Evolutionary conservation across 1,140 invertebrate species (phyloP).

Genomic region (Drosophila nannoptera): DNA sequence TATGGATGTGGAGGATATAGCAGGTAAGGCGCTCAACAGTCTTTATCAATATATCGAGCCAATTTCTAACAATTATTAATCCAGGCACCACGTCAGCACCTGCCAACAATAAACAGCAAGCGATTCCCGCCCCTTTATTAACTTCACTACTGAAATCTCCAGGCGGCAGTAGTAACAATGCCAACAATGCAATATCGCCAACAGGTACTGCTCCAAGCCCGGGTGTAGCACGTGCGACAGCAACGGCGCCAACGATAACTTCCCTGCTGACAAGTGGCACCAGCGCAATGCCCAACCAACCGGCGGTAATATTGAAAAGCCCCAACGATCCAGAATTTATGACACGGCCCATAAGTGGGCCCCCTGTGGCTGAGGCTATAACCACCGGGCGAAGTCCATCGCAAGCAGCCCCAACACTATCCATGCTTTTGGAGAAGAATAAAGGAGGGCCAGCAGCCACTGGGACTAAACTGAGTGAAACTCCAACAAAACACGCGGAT

Average conservation of each 20-base stretch:
- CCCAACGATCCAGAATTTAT: slow-evolving; percentile 56
- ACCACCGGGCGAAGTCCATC: slow-evolving; percentile 80
- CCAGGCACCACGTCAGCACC: slow-evolving; percentile 14
- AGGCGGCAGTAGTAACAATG: slow-evolving; percentile 75
- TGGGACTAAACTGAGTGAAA: slow-evolving; percentile 5
- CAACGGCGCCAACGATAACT: slow-evolving; percentile 78
- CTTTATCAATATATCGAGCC: not conserved
- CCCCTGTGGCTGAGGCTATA: slow-evolving; percentile 37
- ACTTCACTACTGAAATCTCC: slow-evolving; percentile 90
- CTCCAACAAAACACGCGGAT: not conserved
- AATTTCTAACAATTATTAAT: not conserved
- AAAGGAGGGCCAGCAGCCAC: slow-evolving; percentile 80
- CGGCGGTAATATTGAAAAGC: slow-evolving; percentile 58
- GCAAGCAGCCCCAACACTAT: slow-evolving; percentile 83
- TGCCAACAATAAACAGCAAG: slow-evolving; percentile 34
- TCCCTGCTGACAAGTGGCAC: slow-evolving; percentile 52
- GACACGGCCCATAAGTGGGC: slow-evolving; percentile 62
- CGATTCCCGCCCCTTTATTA: slow-evolving; percentile 85
- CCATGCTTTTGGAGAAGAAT: slow-evolving; percentile 83
- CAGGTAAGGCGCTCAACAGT: slow-evolving; percentile 8
- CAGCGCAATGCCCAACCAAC: slow-evolving; percentile 57
- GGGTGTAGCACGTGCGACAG: slow-evolving; percentile 59
- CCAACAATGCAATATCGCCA: slow-evolving; percentile 19
- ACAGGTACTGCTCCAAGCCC: not conserved
- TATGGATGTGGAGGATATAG: slow-evolving; percentile 73